phyloP scores from a whole-genome alignment of 2,888 invertebrate species.

The Hirtodrosophila cameraria region DNA sequence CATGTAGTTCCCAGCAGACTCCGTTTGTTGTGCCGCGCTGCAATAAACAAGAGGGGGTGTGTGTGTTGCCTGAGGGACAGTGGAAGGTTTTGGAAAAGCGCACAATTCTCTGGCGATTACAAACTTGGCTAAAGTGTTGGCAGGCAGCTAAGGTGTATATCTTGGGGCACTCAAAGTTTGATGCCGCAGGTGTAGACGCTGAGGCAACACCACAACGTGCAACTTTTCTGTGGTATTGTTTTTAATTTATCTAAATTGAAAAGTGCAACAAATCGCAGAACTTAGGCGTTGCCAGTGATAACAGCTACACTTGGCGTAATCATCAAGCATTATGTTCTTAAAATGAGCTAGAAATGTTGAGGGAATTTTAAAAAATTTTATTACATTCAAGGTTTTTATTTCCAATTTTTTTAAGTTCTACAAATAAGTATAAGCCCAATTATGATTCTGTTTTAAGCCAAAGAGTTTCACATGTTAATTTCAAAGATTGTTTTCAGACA shows the following conservation, averaged over 20 bases:
- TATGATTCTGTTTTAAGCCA: too few relatives aligned
- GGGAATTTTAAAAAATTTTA: too few relatives aligned
- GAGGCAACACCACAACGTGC: constrained; percentile 21
- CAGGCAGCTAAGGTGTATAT: constrained; percentile 47
- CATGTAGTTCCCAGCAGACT: constrained; percentile 33
- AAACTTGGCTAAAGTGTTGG: constrained; percentile 67
- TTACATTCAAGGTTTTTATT: too few relatives aligned
- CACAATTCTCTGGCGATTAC: constrained; percentile 65
- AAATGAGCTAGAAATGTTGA: too few relatives aligned
- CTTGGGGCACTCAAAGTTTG: constrained; percentile 45
- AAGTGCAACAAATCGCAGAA: constrained; percentile 77
- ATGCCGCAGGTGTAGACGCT: constrained; percentile 12
- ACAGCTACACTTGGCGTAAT: constrained; percentile 18
- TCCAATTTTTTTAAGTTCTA: too few relatives aligned
- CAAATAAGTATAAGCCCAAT: too few relatives aligned
- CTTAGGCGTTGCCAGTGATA: constrained; percentile 54
- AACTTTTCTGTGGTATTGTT: constrained; percentile 70
- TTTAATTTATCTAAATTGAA: constrained; percentile 79
- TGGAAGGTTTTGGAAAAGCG: background rate
- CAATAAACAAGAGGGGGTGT: constrained; percentile 58
- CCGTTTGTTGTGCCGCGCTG: constrained; percentile 51
- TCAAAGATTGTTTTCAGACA: too few relatives aligned
- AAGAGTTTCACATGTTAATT: too few relatives aligned
- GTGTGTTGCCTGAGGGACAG: background rate
- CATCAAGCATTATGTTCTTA: too few relatives aligned